These are phyloP conservation scores for Trissolcus brochymenae DNA, from an alignment of 2,888 invertebrate genomes.

Conservation along the genomic window DNA sequence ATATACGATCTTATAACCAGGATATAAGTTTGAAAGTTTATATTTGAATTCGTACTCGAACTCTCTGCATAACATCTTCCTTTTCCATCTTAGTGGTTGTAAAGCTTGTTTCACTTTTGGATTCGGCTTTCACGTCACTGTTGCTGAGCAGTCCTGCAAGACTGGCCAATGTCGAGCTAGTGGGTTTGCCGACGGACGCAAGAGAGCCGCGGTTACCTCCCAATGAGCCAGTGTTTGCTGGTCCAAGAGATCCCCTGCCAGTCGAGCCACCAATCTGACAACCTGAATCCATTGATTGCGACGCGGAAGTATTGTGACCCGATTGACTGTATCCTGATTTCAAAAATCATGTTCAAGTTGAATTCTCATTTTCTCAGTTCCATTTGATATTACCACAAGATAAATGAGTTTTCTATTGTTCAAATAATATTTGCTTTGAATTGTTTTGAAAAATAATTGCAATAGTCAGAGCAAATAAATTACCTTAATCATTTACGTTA, in stretches of 20 bases:
- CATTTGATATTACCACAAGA: no score
- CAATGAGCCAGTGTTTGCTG: slow-evolving; percentile 75
- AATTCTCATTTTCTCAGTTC: no score
- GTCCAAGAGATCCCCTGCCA: slow-evolving; percentile 78
- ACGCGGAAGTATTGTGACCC: slow-evolving; percentile 78
- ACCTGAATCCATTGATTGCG: slow-evolving; percentile 79
- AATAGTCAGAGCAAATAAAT: no score
- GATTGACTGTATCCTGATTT: slow-evolving; percentile 73
- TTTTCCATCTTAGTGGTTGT: slow-evolving; percentile 72
- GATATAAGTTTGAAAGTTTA: neutral
- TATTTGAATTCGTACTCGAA: slow-evolving; percentile 76
- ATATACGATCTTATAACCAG: neutral
- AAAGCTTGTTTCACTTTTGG: slow-evolving; percentile 73
- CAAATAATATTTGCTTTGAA: no score
- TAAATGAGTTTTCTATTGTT: no score
- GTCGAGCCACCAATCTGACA: slow-evolving; percentile 80
- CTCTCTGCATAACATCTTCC: slow-evolving; percentile 79
- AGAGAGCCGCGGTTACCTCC: slow-evolving; percentile 89
- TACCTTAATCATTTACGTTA: no score
- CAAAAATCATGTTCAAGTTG: neutral
- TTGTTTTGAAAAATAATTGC: no score
- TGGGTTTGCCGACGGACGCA: slow-evolving; percentile 91
- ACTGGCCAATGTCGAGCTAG: slow-evolving; percentile 89
- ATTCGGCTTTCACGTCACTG: slow-evolving; percentile 78
- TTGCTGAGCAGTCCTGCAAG: slow-evolving; percentile 86